A percentile compares a stretch with the other conserved stretches of the same genome.
These are phyloP conservation scores for Lindbergichthys nudifrons DNA, from an alignment of 2,797 vertebrate genomes.

Conservation along the genomic window DNA sequence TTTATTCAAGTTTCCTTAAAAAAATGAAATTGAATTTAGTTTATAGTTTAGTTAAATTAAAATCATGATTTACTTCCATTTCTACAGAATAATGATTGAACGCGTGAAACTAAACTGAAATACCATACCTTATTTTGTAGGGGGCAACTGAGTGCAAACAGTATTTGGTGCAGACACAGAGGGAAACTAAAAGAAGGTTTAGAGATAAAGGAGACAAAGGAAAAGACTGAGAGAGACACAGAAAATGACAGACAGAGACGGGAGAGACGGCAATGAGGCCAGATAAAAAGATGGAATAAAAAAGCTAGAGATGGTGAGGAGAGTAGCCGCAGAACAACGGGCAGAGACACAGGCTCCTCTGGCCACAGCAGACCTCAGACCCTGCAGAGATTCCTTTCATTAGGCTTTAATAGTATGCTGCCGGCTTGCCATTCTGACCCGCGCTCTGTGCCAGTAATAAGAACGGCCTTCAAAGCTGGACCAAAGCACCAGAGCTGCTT, in stretches of 20 bases:
- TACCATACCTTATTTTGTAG: neutral
- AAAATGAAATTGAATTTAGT: too few species aligned
- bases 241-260: conserved; percentile 41
- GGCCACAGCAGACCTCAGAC: conserved; percentile 76
- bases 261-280: conserved; percentile 32
- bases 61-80: too few species aligned
- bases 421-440: conserved; percentile 84
- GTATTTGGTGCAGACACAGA: conserved; percentile 4
- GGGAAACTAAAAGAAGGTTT: neutral
- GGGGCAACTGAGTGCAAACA: conserved; percentile 8
- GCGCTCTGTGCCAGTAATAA: conserved; percentile 85
- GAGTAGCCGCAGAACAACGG: conserved; percentile 73
- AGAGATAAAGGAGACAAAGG: conserved; percentile 10
- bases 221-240: conserved; percentile 39
- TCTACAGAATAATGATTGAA: too few species aligned
- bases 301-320: conserved; percentile 43
- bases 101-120: too few species aligned
- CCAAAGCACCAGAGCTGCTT: conserved; percentile 81
- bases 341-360: conserved; percentile 73
- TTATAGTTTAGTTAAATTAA: too few species aligned
- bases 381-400: conserved; percentile 86
- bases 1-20: too few species aligned
- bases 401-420: conserved; percentile 85
- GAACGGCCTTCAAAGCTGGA: conserved; percentile 82
- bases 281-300: conserved; percentile 57